phyloP scores from a whole-genome alignment of 92 coral and sea anemone species.

The Heliopora coerulea region DNA sequence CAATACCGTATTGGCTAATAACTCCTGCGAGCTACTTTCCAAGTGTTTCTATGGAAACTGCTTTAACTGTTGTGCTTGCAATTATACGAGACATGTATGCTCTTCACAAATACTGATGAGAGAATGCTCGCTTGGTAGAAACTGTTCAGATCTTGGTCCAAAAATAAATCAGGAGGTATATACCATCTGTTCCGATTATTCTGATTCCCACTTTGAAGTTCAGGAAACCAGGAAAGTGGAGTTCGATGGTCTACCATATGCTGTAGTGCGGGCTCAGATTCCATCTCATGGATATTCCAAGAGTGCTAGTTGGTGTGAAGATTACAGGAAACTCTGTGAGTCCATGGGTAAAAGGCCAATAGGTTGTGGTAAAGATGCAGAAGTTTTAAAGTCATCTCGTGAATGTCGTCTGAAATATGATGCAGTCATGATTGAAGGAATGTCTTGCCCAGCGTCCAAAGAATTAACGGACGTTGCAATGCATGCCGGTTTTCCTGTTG shows the following conservation, averaged over 20 bases:
- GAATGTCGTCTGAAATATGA: slow-evolving; percentile 21
- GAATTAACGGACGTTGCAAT: slow-evolving; percentile 11
- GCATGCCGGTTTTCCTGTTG: slow-evolving; percentile 24
- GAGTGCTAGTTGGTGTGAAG: slow-evolving; percentile 52
- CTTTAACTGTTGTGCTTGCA: slow-evolving; percentile 2
- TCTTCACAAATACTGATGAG: too few relatives aligned
- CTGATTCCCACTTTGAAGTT: slow-evolving; percentile 44
- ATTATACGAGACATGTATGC: neutral
- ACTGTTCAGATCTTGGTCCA: neutral
- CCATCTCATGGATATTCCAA: slow-evolving; percentile 41
- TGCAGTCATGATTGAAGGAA: slow-evolving; percentile 23
- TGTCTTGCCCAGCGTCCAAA: slow-evolving; percentile 26
- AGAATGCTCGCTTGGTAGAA: too few relatives aligned
- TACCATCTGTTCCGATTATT: slow-evolving; percentile 46
- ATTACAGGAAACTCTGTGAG: slow-evolving; percentile 51
- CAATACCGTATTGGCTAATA: slow-evolving; percentile 11
- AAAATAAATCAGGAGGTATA: slow-evolving; percentile 33
- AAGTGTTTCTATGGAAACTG: slow-evolving; percentile 6
- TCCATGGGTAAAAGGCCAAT: slow-evolving; percentile 52
- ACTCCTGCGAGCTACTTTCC: slow-evolving; percentile 3
- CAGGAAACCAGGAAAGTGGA: slow-evolving; percentile 35
- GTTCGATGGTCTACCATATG: slow-evolving; percentile 47
- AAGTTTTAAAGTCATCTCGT: slow-evolving; percentile 15
- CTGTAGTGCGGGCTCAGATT: slow-evolving; percentile 47
- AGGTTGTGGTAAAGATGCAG: slow-evolving; percentile 46